These are phyloP conservation scores for Aulostomus chinensis DNA, from an alignment of 2,797 vertebrate species.

Conservation along the genomic window DNA sequence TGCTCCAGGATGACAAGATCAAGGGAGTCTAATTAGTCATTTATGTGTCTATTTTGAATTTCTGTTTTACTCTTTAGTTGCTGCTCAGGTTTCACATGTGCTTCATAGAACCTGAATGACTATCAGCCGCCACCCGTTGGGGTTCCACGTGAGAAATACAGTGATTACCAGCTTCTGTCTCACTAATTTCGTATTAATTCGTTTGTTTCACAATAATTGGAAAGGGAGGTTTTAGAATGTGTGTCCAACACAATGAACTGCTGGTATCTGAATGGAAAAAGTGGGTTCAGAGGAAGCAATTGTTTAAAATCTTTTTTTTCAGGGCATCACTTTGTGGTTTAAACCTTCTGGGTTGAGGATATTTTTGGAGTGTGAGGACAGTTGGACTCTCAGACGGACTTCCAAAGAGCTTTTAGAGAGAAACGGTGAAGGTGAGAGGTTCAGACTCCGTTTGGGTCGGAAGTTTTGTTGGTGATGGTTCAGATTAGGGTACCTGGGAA, in stretches of 20 bases:
- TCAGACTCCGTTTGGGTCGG: too few species aligned
- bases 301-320: slow-evolving; percentile 1
- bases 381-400: too few species aligned
- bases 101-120: slow-evolving; percentile 15
- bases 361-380: too few species aligned
- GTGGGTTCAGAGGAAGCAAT: slow-evolving; percentile 1
- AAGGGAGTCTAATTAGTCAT: slow-evolving; percentile 11
- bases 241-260: background rate
- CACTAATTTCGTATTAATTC: too few species aligned
- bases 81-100: slow-evolving; percentile 41
- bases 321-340: too few species aligned
- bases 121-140: slow-evolving; percentile 30
- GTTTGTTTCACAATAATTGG: background rate
- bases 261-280: slow-evolving; percentile 23
- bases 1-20: background rate
- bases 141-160: slow-evolving; percentile 23
- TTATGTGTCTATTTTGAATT: slow-evolving; percentile 17
- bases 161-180: slow-evolving; percentile 1
- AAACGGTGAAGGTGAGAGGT: too few species aligned
- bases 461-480: background rate
- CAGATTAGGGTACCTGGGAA: background rate
- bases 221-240: background rate
- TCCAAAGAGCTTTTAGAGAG: too few species aligned
- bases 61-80: slow-evolving; percentile 26
- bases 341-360: too few species aligned